A percentile compares a stretch with the other conserved stretches of the same genome.
These are phyloP conservation scores for Scylla paramamosain DNA, from an alignment of 1,140 invertebrate genomes.

Conservation along the genomic window DNA sequence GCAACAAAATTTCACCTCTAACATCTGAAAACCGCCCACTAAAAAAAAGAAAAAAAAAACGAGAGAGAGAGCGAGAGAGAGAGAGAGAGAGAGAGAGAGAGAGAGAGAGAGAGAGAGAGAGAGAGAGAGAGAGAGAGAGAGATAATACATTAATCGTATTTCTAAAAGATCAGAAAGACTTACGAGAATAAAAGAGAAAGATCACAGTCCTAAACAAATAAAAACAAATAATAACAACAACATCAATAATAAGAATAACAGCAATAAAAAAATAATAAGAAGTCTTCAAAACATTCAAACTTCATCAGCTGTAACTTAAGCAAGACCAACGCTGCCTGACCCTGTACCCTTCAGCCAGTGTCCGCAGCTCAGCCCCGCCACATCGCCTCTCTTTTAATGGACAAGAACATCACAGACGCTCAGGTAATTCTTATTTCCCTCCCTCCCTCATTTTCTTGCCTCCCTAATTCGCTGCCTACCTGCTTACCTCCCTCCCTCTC, in stretches of 20 bases:
- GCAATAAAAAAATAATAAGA: background rate
- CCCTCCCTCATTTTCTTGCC: background rate
- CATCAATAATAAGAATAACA: background rate
- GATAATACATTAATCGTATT: background rate
- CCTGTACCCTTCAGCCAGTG: background rate
- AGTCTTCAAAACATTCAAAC: background rate
- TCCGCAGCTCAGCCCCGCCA: background rate
- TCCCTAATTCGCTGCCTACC: background rate
- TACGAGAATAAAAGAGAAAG: no score
- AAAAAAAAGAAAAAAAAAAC: background rate
- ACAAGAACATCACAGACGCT: background rate
- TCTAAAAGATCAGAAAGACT: background rate
- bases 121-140: conserved; percentile 19
- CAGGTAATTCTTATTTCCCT: background rate
- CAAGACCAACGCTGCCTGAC: background rate
- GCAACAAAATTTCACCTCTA: background rate
- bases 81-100: background rate
- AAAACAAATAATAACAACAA: no score
- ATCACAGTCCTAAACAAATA: no score
- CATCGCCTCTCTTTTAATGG: background rate
- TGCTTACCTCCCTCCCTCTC: background rate
- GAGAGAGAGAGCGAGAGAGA: background rate
- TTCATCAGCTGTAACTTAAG: no score
- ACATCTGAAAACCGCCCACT: no score
- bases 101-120: background rate